A percentile compares a stretch with the other conserved stretches of the same genome.
These are phyloP conservation scores for Phaedon cochleariae DNA, from an alignment of 2,888 invertebrate genomes.

Conservation along the genomic window DNA sequence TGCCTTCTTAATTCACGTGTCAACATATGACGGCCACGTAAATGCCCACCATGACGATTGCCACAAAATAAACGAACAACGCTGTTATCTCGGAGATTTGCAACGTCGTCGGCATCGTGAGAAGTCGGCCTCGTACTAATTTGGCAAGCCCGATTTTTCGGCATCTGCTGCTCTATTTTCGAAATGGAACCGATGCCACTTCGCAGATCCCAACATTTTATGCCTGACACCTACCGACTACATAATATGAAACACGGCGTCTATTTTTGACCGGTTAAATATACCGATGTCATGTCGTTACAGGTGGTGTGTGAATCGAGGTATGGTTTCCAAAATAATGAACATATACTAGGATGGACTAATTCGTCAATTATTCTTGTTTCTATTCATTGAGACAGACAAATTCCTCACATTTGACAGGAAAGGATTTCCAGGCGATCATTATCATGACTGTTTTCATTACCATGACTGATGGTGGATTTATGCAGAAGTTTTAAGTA, in stretches of 20 bases:
- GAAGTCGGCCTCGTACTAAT: conserved; percentile 43
- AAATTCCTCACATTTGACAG: no score
- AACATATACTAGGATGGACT: no score
- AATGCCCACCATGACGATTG: conserved; percentile 49
- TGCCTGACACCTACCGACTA: neutral
- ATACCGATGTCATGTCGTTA: conserved; percentile 5
- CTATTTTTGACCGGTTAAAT: conserved; percentile 36
- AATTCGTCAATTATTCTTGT: no score
- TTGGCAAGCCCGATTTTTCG: conserved; percentile 42
- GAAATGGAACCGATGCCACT: conserved; percentile 12
- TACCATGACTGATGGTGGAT: no score
- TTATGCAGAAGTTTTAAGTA: no score
- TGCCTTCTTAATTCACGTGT: conserved; percentile 34
- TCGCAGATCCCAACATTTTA: neutral
- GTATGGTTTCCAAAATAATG: conserved; percentile 28
- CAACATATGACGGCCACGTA: conserved; percentile 53
- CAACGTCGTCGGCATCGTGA: conserved; percentile 39
- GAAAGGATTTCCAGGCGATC: no score
- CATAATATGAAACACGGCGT: neutral
- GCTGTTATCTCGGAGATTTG: conserved; percentile 40
- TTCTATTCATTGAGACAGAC: no score
- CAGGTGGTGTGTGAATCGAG: conserved; percentile 38
- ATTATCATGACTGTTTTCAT: no score
- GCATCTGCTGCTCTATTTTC: conserved; percentile 41
- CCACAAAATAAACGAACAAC: conserved; percentile 51